phyloP scores from a whole-genome alignment of 1,140 invertebrate species.

The Acyrthosiphon pisum region DNA sequence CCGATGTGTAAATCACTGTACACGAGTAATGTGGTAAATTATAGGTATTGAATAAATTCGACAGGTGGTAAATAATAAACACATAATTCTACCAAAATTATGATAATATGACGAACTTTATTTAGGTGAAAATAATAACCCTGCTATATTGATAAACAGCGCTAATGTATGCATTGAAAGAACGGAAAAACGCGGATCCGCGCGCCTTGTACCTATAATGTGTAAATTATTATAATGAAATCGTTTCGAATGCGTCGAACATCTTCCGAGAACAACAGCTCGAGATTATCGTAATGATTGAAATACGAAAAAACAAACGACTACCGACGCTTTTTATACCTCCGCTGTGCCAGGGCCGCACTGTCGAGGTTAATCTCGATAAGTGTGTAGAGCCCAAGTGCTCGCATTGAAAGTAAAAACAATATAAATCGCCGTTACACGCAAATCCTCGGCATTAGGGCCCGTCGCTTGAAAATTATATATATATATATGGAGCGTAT shows the following conservation, averaged over 20 bases:
- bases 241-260: background rate
- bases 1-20: no score
- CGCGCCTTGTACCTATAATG: no score
- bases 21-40: no score
- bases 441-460: conserved; percentile 38
- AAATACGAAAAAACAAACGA: background rate
- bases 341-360: background rate
- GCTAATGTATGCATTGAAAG: no score
- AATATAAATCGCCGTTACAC: conserved; percentile 45
- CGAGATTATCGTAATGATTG: conserved; percentile 17
- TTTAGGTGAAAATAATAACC: no score
- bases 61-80: no score
- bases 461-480: background rate
- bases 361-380: conserved; percentile 47
- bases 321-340: background rate
- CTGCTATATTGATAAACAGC: no score
- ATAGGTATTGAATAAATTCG: no score
- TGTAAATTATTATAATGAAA: background rate
- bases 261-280: background rate
- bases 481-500: background rate
- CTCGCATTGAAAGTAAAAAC: background rate
- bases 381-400: conserved; percentile 14
- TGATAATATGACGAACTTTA: no score
- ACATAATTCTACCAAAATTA: no score
- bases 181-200: no score